A percentile compares a stretch with the other conserved stretches of the same genome.
phyloP scores from a whole-genome alignment of 2,888 invertebrate genomes.

The Unio delphinus region DNA sequence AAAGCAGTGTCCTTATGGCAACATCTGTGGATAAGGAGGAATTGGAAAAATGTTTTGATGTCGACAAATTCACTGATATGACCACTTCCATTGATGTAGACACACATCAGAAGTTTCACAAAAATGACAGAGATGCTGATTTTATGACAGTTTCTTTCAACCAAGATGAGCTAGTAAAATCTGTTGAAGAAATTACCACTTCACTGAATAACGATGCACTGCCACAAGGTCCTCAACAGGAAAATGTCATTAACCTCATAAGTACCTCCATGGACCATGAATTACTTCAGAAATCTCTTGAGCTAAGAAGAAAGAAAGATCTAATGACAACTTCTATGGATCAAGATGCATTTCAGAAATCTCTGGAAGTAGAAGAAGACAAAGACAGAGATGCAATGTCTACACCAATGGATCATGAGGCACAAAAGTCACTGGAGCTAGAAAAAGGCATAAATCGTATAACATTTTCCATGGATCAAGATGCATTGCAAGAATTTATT shows the following conservation, averaged over 20 bases:
- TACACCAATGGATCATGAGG: constrained; percentile 21
- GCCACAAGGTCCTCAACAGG: not conserved
- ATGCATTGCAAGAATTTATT: constrained; percentile 25
- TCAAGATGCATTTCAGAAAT: constrained; percentile 10
- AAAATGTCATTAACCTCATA: constrained; percentile 2
- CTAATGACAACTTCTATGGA: constrained; percentile 23
- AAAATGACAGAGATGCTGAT: constrained; percentile 24
- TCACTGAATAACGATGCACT: constrained; percentile 23
- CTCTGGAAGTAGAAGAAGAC: constrained; percentile 4
- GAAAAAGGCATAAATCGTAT: constrained; percentile 22
- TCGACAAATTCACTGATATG: constrained; percentile 14
- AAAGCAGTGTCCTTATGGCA: constrained; percentile 23
- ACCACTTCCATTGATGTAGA: constrained; percentile 22
- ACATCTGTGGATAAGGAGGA: constrained; percentile 22
- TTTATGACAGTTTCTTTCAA: constrained; percentile 31
- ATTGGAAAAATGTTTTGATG: constrained; percentile 25
- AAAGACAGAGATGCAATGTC: constrained; percentile 15
- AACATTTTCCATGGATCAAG: constrained; percentile 33
- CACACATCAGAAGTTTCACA: constrained; percentile 22
- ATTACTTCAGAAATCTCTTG: constrained; percentile 14
- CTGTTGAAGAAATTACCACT: constrained; percentile 34
- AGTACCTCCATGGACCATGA: constrained; percentile 6
- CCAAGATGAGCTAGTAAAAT: constrained; percentile 30
- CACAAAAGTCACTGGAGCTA: constrained; percentile 16
- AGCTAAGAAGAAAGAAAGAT: constrained; percentile 9